Conservation (phyloP, 2,888 invertebrate genomes). For the Cephonodes hylas region DNA sequence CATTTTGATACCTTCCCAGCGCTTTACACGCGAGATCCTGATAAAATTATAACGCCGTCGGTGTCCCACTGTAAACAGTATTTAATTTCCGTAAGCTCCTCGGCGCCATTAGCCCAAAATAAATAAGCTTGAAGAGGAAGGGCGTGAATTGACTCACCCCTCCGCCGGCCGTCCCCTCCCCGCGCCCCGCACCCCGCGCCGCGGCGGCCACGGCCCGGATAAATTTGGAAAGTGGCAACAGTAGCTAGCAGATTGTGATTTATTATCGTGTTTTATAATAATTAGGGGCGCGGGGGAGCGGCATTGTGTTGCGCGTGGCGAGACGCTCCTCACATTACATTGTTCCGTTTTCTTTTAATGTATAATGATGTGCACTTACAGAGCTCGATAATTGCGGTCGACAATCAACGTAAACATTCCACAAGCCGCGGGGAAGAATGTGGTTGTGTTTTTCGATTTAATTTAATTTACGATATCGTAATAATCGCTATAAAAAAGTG, state of each 20-base stretch:
- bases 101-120: constrained; percentile 67
- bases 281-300: constrained; percentile 59
- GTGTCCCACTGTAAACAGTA: constrained; percentile 54
- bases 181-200: constrained; percentile 21
- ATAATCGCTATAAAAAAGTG: constrained; percentile 29
- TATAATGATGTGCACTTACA: constrained; percentile 26
- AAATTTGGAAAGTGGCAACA: constrained; percentile 74
- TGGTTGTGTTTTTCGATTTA: not conserved
- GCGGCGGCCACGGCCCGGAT: constrained; percentile 51
- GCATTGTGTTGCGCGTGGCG: constrained; percentile 49
- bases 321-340: constrained; percentile 46
- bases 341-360: constrained; percentile 46
- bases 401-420: not conserved
- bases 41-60: constrained; percentile 51
- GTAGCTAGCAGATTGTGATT: constrained; percentile 75
- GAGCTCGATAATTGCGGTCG: constrained; percentile 17
- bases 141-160: constrained; percentile 57
- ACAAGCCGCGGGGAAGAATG: not conserved
- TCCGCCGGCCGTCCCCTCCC: constrained; percentile 16
- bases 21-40: constrained; percentile 32
- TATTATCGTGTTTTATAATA: constrained; percentile 77
- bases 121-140: constrained; percentile 62
- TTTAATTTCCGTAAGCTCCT: constrained; percentile 70
- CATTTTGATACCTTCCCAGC: too few species aligned
- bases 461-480: constrained; percentile 19